A percentile compares a stretch with the other conserved stretches of the same genome.
Evolutionary conservation across 2,113 vertebrate species (phyloP).

Genomic region (Nesoenas mayeri): DNA sequence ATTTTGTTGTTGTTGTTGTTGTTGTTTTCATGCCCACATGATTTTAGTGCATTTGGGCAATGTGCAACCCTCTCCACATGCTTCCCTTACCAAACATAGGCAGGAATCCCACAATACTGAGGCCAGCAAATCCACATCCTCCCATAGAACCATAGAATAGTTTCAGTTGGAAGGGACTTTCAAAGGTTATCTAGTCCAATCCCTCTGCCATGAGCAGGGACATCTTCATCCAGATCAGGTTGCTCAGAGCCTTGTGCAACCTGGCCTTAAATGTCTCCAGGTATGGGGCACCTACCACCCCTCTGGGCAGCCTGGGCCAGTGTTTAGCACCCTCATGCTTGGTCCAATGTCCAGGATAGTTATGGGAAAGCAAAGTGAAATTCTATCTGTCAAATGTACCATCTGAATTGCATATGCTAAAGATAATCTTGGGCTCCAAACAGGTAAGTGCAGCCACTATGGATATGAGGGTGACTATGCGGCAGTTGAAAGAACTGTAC

Average conservation of each 20-base stretch:
- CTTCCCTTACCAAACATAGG: background rate
- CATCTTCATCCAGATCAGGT: no score
- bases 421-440: background rate
- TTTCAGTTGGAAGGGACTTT: no score
- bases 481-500: background rate
- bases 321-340: background rate
- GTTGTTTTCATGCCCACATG: background rate
- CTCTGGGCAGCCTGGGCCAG: no score
- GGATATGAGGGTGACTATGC: background rate
- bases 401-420: background rate
- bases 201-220: no score
- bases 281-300: no score
- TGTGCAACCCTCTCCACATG: background rate
- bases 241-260: no score
- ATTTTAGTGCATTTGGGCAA: constrained; percentile 28
- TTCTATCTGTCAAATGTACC: background rate
- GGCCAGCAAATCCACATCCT: background rate
- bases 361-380: background rate
- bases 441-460: background rate
- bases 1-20: background rate
- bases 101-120: background rate
- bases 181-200: no score
- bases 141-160: background rate
- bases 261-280: no score
- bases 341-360: background rate